Percentiles rank a stretch among this genome's conserved stretches.
Conservation (phyloP, 2,888 invertebrate species). For the Rotaria sp. region DNA sequence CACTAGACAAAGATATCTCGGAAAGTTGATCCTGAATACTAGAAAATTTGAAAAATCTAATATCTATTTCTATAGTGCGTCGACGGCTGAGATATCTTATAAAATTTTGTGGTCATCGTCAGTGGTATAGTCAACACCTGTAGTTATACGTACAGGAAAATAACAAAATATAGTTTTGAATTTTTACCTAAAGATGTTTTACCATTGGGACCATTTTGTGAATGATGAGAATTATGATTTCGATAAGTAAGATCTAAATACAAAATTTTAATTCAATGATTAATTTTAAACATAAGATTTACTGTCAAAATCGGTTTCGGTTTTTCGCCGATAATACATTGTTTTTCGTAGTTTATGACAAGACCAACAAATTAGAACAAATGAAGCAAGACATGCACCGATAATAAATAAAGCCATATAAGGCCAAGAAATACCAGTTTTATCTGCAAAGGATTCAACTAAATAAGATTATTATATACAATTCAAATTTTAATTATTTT, state of each 20-base stretch:
- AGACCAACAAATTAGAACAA: neutral
- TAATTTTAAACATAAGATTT: neutral
- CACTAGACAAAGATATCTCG: too few relatives aligned
- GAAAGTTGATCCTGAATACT: too few relatives aligned
- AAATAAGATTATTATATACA: neutral
- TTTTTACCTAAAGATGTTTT: neutral
- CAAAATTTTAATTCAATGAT: neutral
- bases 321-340: neutral
- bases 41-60: too few relatives aligned
- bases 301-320: neutral
- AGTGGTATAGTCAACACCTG: too few relatives aligned
- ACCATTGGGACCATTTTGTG: neutral
- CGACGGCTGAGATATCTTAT: too few relatives aligned
- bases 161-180: too few relatives aligned
- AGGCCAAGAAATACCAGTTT: conserved; percentile 16
- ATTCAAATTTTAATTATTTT: too few relatives aligned
- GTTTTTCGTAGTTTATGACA: neutral
- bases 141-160: too few relatives aligned
- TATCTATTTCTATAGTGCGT: too few relatives aligned
- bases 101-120: too few relatives aligned
- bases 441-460: neutral
- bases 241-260: neutral
- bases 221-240: conserved; percentile 9
- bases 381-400: neutral
- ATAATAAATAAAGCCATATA: neutral